Conservation (phyloP, 1,140 invertebrate genomes). For the Caenorhabditis briggsae region DNA sequence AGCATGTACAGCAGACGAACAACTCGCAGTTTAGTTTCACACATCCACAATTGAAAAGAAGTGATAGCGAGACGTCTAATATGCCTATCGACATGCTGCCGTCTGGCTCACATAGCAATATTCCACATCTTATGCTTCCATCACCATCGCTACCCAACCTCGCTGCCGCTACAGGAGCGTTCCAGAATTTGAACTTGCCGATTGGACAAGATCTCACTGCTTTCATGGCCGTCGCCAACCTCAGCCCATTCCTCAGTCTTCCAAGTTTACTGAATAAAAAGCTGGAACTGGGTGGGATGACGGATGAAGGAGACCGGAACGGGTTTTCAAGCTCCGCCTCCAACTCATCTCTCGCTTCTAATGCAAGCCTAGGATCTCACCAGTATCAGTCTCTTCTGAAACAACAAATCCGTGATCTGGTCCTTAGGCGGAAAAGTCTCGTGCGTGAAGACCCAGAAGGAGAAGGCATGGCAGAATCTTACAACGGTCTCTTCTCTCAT, state of each 20-base stretch:
- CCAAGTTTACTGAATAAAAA: conserved; percentile 61
- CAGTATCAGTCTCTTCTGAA: conserved; percentile 76
- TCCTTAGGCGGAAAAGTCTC: conserved; percentile 73
- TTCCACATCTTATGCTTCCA: conserved; percentile 73
- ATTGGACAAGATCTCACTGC: conserved; percentile 64
- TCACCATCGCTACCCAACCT: conserved; percentile 75
- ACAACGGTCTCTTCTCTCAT: conserved; percentile 11
- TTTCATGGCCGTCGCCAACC: conserved; percentile 68
- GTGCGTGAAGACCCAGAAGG: conserved; percentile 61
- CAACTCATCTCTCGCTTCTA: conserved; percentile 63
- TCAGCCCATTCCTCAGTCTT: conserved; percentile 67
- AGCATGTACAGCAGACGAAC: conserved; percentile 51
- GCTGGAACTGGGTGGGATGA: conserved; percentile 49
- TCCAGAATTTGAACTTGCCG: not conserved
- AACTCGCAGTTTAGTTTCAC: conserved; percentile 62
- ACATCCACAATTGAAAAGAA: conserved; percentile 63
- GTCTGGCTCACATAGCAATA: conserved; percentile 56
- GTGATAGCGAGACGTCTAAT: conserved; percentile 68
- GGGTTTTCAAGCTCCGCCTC: not conserved
- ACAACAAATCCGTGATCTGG: conserved; percentile 76
- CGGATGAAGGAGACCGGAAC: conserved; percentile 54
- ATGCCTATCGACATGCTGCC: conserved; percentile 51
- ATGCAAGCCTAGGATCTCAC: not conserved
- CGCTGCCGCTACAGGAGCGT: conserved; percentile 39
- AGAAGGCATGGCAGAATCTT: conserved; percentile 9